phyloP scores from a whole-genome alignment of 2,888 invertebrate genomes.

The Thymelicus lineola region DNA sequence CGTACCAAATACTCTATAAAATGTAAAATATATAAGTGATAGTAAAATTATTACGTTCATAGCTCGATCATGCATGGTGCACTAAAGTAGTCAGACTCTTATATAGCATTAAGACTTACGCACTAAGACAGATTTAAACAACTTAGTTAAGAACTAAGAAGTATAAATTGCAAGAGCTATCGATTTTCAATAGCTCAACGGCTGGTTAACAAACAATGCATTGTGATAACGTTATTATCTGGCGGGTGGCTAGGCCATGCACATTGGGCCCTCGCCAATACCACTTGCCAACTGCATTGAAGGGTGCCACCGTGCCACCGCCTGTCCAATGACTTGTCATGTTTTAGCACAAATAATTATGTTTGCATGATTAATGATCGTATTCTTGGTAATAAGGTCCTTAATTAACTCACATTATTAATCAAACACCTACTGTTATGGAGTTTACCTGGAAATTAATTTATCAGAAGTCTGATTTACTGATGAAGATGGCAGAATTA shows the following conservation, averaged over 20 bases:
- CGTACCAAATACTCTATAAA: too few relatives aligned
- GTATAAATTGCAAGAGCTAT: background rate
- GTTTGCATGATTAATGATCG: slow-evolving; percentile 3
- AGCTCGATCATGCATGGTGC: too few relatives aligned
- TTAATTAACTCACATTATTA: slow-evolving; percentile 1
- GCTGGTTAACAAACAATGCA: slow-evolving; percentile 55
- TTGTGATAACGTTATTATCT: slow-evolving; percentile 59
- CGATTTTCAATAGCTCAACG: slow-evolving; percentile 16
- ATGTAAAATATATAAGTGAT: too few relatives aligned
- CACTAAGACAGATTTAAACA: too few relatives aligned
- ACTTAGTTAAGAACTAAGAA: too few relatives aligned
- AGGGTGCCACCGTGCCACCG: slow-evolving; percentile 55
- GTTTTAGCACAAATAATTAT: slow-evolving; percentile 9
- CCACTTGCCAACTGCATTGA: slow-evolving; percentile 67
- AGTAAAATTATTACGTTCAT: too few relatives aligned
- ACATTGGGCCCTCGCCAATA: slow-evolving; percentile 71
- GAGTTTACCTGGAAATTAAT: background rate
- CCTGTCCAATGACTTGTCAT: slow-evolving; percentile 56
- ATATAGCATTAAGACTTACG: too few relatives aligned
- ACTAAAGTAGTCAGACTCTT: too few relatives aligned
- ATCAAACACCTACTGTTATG: background rate
- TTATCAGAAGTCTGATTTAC: background rate
- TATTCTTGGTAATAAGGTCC: background rate
- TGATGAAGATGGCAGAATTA: background rate
- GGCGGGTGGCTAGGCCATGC: slow-evolving; percentile 51